Evolutionary conservation across 2,888 invertebrate genomes (phyloP), one percentile per base, ranked within the genome.

Genomic region (Gari tellinella): DNA sequence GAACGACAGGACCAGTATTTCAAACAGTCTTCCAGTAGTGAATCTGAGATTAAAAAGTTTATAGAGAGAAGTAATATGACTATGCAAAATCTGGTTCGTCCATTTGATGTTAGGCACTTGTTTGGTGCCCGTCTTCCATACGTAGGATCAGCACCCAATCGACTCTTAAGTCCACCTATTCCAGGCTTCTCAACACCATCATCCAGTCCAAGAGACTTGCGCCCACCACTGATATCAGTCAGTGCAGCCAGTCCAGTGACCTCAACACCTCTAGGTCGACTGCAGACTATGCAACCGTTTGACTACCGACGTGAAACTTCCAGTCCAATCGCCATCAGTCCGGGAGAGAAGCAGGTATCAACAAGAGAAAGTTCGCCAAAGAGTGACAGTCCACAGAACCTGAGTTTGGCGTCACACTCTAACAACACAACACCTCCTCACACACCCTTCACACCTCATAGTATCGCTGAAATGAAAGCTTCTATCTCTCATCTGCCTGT

Each of bases 261-360:
- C 80, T 94, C 94, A 37, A 96, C 96, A 12, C 97, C 98, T 2
- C 93, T 98, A 77, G 97, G 96, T 92, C 95, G 96, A 86, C 93
- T 98, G 53, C 97, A 97, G 93, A 97, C 95, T 87, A 97, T 98
- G 97, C 97, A 98, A 90, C 97, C 98, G 0, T 97, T 97, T 91
- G 97, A 98, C 92, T 97, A 96, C 90, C 94, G 97, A 37, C 81
- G 89, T 37, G 89, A 89, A 46, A 80, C 82, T 40, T 48, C 78
- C 21, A 86, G 85, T 62, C 85, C 88, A 3, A 37, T 81, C 10
- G 69, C 81, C 5, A 69, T 80, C 12, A 84, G 85, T 65, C 81
- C 85, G 17, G 81, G 78, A 12, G 72, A 74, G 26, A 79, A 69
- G 48, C 79, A 55, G 58, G 72, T 23, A 70, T 78, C 61, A 77